Percentiles rank a stretch among this genome's conserved stretches.
Conservation (phyloP, 2,113 vertebrate species). For the Sinosuthora webbiana region DNA sequence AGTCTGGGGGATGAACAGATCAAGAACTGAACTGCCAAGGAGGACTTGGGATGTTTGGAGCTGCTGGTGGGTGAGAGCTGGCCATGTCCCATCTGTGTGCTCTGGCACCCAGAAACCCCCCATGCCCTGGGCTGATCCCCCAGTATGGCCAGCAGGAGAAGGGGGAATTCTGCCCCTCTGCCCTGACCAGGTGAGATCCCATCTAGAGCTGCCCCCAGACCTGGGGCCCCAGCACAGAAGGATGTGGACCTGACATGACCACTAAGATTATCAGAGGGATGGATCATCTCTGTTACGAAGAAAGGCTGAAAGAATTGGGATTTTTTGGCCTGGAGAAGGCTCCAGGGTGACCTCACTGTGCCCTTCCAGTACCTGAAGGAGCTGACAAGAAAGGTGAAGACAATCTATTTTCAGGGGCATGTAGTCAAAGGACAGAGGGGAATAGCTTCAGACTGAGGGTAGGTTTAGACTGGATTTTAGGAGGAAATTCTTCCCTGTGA, state of each 20-base stretch:
- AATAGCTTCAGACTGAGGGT: neutral
- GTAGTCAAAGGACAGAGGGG: neutral
- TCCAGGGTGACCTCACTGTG: rapidly evolving
- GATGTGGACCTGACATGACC: rapidly evolving
- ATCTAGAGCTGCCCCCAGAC: neutral
- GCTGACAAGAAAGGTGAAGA: neutral
- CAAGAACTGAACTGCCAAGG: neutral
- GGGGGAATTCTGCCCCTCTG: neutral
- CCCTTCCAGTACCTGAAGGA: neutral
- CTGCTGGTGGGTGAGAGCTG: neutral
- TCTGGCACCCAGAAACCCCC: neutral
- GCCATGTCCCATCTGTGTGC: neutral
- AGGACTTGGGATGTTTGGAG: neutral
- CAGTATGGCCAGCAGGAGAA: rapidly evolving
- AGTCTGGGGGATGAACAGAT: neutral
- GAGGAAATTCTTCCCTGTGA: neutral
- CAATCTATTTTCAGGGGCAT: rapidly evolving
- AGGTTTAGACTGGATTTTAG: neutral
- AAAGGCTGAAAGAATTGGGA: neutral
- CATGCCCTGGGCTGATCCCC: neutral
- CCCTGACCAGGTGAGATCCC: neutral
- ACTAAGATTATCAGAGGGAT: neutral
- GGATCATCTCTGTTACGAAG: neutral
- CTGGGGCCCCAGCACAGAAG: neutral
- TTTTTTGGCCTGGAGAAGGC: neutral